phyloP scores from a whole-genome alignment of 2,888 invertebrate species.

The Limnephilus lunatus region DNA sequence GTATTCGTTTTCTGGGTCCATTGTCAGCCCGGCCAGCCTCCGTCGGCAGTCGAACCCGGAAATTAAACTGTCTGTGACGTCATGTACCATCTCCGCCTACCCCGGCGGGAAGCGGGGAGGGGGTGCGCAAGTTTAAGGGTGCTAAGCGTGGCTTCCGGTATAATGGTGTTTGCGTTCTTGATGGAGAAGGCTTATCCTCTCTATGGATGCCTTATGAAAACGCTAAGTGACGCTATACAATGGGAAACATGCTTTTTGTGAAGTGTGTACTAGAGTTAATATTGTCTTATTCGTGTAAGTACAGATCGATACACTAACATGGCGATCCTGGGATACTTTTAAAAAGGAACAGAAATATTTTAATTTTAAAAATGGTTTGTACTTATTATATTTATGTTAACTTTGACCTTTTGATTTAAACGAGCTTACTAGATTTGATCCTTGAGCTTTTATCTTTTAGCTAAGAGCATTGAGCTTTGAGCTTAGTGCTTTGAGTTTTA shows the following conservation, averaged over 20 bases:
- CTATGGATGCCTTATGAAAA: neutral
- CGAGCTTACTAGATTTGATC: too few species aligned
- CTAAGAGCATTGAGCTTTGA: too few species aligned
- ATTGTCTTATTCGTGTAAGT: neutral
- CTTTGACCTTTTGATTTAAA: too few species aligned
- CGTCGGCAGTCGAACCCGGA: constrained; percentile 63
- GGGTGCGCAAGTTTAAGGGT: constrained; percentile 17
- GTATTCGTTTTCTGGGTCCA: constrained; percentile 8
- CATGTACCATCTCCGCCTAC: constrained; percentile 58
- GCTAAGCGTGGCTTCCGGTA: constrained; percentile 37
- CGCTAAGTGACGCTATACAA: neutral
- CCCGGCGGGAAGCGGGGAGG: neutral
- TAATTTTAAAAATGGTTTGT: neutral
- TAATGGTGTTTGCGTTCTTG: neutral
- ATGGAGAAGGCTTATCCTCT: neutral
- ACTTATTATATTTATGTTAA: too few species aligned
- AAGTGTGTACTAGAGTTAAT: neutral
- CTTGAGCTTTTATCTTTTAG: too few species aligned
- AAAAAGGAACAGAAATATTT: neutral
- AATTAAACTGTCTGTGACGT: constrained; percentile 64
- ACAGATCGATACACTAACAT: neutral
- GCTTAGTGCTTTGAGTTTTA: too few species aligned
- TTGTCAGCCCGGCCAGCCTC: constrained; percentile 19
- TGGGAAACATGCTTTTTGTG: neutral
- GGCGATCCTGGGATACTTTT: too few species aligned